Percentiles rank a stretch among this genome's conserved stretches.
These are phyloP conservation scores for Sipha maydis DNA, from an alignment of 2,888 invertebrate species.

Conservation along the genomic window DNA sequence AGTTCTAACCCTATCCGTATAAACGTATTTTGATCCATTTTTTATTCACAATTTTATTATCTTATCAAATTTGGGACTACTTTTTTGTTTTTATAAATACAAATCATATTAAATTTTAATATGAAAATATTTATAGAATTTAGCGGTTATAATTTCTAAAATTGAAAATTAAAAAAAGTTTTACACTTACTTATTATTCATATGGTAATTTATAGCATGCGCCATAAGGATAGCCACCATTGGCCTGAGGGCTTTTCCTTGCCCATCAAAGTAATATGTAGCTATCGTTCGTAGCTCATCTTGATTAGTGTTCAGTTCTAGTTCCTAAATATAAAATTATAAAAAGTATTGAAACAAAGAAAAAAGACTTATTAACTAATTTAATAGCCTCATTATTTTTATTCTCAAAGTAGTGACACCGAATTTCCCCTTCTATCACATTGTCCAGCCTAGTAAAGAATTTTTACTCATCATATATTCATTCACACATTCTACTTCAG, in stretches of 20 bases:
- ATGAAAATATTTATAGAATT: neutral
- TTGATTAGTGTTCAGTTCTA: constrained; percentile 82
- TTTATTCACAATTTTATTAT: constrained; percentile 32
- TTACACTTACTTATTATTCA: constrained; percentile 81
- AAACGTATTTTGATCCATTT: constrained; percentile 24
- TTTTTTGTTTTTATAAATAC: neutral
- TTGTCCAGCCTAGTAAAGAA: too few relatives aligned
- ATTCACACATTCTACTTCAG: too few relatives aligned
- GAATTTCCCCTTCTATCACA: too few relatives aligned
- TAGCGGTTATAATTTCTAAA: neutral
- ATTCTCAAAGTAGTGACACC: too few relatives aligned
- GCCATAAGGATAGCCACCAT: constrained; percentile 95
- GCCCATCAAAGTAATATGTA: constrained; percentile 97
- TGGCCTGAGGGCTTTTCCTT: constrained; percentile 96
- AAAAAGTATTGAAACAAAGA: neutral
- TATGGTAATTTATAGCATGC: constrained; percentile 89
- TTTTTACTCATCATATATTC: too few relatives aligned
- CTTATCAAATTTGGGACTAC: neutral
- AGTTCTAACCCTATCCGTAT: constrained; percentile 42
- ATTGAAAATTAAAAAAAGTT: neutral
- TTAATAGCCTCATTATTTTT: too few relatives aligned
- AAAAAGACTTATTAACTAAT: too few relatives aligned
- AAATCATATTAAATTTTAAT: neutral
- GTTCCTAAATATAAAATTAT: constrained; percentile 70
- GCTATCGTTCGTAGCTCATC: constrained; percentile 90